phyloP scores from a whole-genome alignment of 2,797 vertebrate genomes.

The Carduelis carduelis region DNA sequence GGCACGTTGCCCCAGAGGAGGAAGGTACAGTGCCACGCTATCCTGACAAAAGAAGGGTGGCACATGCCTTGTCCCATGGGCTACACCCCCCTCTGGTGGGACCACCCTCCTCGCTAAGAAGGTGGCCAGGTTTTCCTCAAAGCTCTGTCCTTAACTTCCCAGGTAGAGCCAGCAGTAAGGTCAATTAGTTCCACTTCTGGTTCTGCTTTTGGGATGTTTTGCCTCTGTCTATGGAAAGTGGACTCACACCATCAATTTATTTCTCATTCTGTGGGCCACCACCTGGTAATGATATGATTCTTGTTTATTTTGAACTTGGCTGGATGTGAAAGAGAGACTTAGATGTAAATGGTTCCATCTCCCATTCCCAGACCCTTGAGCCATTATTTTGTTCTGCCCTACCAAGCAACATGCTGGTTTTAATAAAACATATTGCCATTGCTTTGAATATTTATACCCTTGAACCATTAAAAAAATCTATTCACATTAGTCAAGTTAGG shows the following conservation, averaged over 20 bases:
- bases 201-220: slow-evolving; percentile 18
- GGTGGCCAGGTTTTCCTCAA: background rate
- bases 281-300: slow-evolving; percentile 3
- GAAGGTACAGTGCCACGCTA: rapidly evolving
- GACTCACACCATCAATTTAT: background rate
- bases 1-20: rapidly evolving
- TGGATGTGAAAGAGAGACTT: slow-evolving; percentile 6
- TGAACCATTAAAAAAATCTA: slow-evolving; percentile 32
- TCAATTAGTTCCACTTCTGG: slow-evolving; percentile 3
- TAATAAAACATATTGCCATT: slow-evolving; percentile 36
- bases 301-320: slow-evolving; percentile 42
- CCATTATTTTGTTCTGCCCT: slow-evolving; percentile 29
- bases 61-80: rapidly evolving
- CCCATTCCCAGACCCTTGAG: slow-evolving; percentile 9
- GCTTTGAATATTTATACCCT: slow-evolving; percentile 37
- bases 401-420: background rate
- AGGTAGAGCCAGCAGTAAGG: background rate
- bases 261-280: slow-evolving; percentile 9
- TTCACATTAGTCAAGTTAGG: slow-evolving; percentile 30
- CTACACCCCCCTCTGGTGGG: background rate
- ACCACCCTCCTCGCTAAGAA: background rate
- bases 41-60: rapidly evolving
- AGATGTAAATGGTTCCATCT: background rate
- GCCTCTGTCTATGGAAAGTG: background rate
- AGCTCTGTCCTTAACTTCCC: background rate